Conservation (phyloP, 1,140 invertebrate genomes). For the Vollenhovia emeryi region DNA sequence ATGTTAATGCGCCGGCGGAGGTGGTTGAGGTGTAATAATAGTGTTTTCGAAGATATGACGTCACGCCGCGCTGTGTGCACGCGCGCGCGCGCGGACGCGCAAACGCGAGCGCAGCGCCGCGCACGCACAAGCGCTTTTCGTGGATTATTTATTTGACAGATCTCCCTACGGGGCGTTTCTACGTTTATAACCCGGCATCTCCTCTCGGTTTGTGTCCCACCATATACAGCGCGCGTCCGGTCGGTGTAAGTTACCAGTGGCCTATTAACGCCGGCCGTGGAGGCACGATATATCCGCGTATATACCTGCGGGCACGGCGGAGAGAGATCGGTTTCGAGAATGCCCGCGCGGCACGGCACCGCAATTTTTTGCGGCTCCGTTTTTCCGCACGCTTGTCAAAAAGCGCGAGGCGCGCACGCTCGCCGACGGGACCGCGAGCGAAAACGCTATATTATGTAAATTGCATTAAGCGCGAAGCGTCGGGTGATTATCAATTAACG, state of each 20-base stretch:
- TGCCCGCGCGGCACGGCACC: slow-evolving; percentile 1
- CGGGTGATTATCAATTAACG: slow-evolving; percentile 45
- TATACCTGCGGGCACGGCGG: slow-evolving; percentile 44
- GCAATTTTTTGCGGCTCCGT: slow-evolving; percentile 43
- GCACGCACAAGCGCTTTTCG: slow-evolving; percentile 61
- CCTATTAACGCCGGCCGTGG: slow-evolving; percentile 59
- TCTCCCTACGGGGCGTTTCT: slow-evolving; percentile 65
- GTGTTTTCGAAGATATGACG: slow-evolving; percentile 74
- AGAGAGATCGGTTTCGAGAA: slow-evolving; percentile 57
- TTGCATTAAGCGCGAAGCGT: slow-evolving; percentile 25
- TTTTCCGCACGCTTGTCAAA: slow-evolving; percentile 29
- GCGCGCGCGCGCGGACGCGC: slow-evolving; percentile 25
- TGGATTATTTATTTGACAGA: slow-evolving; percentile 77
- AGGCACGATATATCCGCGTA: slow-evolving; percentile 51
- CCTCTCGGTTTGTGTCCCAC: slow-evolving; percentile 16
- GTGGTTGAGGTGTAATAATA: slow-evolving; percentile 72
- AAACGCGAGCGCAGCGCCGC: no score
- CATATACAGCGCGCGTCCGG: slow-evolving; percentile 29
- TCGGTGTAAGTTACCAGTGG: slow-evolving; percentile 54
- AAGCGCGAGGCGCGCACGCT: neutral
- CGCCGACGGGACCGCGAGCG: neutral
- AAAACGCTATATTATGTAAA: slow-evolving; percentile 40
- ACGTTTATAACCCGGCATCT: slow-evolving; percentile 55
- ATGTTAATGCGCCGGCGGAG: slow-evolving; percentile 72
- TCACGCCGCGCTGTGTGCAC: slow-evolving; percentile 32